Conservation (phyloP, 2,113 vertebrate genomes). For the Microcebus jonahi region DNA sequence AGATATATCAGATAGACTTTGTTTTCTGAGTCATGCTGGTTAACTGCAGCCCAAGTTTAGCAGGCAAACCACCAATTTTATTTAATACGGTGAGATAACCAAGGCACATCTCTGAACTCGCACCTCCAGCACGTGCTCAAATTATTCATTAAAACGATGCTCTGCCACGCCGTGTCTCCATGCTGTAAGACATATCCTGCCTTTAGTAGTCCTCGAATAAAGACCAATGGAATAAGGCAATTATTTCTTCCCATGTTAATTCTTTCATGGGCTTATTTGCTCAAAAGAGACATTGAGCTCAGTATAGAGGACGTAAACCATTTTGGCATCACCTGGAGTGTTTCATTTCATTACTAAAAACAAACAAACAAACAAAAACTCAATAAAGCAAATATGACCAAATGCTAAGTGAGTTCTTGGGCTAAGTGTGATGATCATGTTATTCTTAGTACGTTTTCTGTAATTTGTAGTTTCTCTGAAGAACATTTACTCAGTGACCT, state of each 20-base stretch:
- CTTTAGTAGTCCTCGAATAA: background rate
- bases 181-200: background rate
- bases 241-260: background rate
- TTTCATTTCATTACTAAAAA: background rate
- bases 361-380: too few species aligned
- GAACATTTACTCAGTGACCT: too few species aligned
- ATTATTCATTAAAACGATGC: background rate
- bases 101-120: background rate
- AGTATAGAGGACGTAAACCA: background rate
- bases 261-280: background rate
- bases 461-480: background rate
- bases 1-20: background rate
- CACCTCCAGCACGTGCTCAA: accelerated
- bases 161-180: accelerated
- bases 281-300: background rate
- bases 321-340: background rate
- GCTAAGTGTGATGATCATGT: accelerated
- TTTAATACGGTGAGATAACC: background rate
- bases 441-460: background rate
- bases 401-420: background rate
- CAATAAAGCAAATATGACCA: background rate
- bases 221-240: background rate
- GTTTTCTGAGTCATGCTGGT: background rate
- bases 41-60: background rate
- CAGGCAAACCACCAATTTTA: background rate